These are phyloP conservation scores for Halictus quadricinctus DNA, from an alignment of 2,888 invertebrate species.

Conservation along the genomic window DNA sequence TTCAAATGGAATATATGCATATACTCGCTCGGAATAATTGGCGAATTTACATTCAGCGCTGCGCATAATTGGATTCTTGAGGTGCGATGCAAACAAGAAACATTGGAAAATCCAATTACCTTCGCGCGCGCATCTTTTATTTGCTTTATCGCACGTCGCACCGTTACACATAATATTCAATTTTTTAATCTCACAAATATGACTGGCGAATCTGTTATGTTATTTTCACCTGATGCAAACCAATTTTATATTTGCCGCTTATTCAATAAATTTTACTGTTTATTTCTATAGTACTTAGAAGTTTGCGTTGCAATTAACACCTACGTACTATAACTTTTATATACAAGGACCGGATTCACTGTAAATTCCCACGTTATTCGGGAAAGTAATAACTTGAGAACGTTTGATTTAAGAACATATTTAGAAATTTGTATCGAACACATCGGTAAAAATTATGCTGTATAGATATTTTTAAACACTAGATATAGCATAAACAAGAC, in stretches of 20 bases:
- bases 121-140: neutral
- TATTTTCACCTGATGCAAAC: neutral
- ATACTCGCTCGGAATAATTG: neutral
- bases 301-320: neutral
- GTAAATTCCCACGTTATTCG: neutral
- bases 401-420: neutral
- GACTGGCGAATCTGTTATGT: neutral
- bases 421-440: no score
- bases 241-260: neutral
- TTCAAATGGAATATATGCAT: conserved; percentile 7
- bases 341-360: neutral
- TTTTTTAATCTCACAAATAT: neutral
- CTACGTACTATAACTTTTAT: neutral
- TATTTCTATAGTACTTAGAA: neutral
- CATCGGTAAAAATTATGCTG: no score
- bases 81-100: neutral
- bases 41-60: neutral
- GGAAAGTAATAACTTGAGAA: neutral
- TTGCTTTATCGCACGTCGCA: neutral
- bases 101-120: conserved; percentile 9
- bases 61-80: neutral
- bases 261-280: neutral
- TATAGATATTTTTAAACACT: neutral
- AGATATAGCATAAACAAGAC: no score
- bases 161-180: neutral